Evolutionary conservation across 37 sponge, comb jelly and placozoan species (phyloP).

Genomic region (Bolinopsis microptera): DNA sequence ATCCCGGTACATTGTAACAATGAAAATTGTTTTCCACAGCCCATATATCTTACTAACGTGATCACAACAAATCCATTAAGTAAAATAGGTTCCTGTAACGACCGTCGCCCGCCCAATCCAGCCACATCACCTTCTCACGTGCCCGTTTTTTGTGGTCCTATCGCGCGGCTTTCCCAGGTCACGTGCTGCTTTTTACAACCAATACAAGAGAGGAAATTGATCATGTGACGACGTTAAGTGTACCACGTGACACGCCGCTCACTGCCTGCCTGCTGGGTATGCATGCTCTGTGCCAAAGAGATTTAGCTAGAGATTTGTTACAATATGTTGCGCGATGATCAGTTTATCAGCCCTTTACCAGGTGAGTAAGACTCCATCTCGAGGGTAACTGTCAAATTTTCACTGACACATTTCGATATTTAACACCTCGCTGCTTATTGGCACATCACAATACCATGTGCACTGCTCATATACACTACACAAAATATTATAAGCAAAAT

Average conservation of each 20-base stretch:
- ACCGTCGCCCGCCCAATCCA: slow-evolving; percentile 33
- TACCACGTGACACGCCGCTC: slow-evolving; percentile 57
- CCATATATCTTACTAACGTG: slow-evolving; percentile 22
- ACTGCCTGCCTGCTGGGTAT: slow-evolving; percentile 52
- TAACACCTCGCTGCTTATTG: no score
- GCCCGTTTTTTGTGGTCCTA: not conserved
- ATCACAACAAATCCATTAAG: slow-evolving; percentile 48
- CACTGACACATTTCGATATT: not conserved
- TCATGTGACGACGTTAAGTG: slow-evolving; percentile 61
- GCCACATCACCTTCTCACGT: slow-evolving; percentile 13
- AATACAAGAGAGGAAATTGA: not conserved
- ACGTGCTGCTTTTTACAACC: not conserved
- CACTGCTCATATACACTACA: not conserved
- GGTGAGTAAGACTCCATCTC: not conserved
- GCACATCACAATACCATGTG: not conserved
- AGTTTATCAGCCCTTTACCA: slow-evolving; percentile 38
- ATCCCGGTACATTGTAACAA: slow-evolving; percentile 23
- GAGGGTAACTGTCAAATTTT: not conserved
- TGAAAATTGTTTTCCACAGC: slow-evolving; percentile 17
- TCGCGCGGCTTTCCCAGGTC: slow-evolving; percentile 26
- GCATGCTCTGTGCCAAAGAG: slow-evolving; percentile 43
- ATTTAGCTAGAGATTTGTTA: slow-evolving; percentile 53
- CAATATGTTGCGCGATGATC: slow-evolving; percentile 54
- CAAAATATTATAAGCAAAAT: not conserved
- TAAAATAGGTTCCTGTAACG: slow-evolving; percentile 64